These are phyloP conservation scores for Drosophila virilis DNA, from an alignment of 1,140 invertebrate genomes.

Conservation along the genomic window DNA sequence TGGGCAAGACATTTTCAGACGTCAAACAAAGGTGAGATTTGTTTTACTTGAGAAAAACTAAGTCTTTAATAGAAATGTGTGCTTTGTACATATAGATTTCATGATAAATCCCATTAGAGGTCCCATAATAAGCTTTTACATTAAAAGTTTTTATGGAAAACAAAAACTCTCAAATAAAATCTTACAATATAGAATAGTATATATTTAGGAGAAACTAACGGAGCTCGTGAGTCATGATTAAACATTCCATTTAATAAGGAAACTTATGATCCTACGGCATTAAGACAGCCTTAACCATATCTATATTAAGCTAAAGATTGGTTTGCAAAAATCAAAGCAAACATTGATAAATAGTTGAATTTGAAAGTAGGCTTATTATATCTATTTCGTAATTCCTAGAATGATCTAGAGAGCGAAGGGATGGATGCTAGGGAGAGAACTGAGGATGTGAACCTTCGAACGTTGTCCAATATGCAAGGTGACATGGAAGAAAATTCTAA, in stretches of 20 bases:
- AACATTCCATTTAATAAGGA: too few species aligned
- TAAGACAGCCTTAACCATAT: too few species aligned
- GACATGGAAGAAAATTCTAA: not conserved
- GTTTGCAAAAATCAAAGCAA: not conserved
- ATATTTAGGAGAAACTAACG: too few species aligned
- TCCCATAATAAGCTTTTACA: too few species aligned
- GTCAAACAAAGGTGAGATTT: constrained; percentile 30
- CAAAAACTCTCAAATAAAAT: too few species aligned
- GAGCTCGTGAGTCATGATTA: too few species aligned
- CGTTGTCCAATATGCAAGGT: not conserved
- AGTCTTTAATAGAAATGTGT: not conserved
- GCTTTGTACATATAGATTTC: too few species aligned
- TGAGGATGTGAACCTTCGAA: not conserved
- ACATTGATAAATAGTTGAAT: not conserved
- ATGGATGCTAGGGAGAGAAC: constrained; percentile 1
- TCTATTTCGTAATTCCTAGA: not conserved
- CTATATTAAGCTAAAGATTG: not conserved
- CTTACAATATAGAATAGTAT: too few species aligned
- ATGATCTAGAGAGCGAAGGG: not conserved
- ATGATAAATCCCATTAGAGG: too few species aligned
- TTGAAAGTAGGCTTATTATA: too few species aligned
- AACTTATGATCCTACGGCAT: too few species aligned
- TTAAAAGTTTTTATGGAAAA: too few species aligned
- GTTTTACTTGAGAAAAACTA: not conserved
- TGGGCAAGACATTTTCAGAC: not conserved